Base-by-base conservation (phyloP, 2,888 invertebrate species). In the Lamellibrachia columna region DNA sequence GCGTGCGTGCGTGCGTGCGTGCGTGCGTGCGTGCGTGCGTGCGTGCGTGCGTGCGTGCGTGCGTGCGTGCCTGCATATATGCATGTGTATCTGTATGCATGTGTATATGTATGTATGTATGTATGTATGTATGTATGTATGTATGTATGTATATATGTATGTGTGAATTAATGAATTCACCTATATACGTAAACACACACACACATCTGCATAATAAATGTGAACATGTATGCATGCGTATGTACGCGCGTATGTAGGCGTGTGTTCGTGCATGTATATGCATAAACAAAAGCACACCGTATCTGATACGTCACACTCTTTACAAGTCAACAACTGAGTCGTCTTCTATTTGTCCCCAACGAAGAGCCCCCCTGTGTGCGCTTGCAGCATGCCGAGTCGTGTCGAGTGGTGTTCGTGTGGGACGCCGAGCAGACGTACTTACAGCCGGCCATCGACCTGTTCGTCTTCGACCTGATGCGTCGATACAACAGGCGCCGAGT, bases 371-470 rank as follows among this genome's bases (percentile, higher is more conserved):
- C n/a, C 75, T 75, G 40, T 15, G 52, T 15, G 9, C 11, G 4
- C 53, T 91, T 91, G 8, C 55, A 96, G 95, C 91, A 93, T 28
- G 95, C 96, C 9, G 92, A 93, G 52, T 91, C 93, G 3, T 92
- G 94, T 3, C 95, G 94, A 3, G 96, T 97, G 2, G 95, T 95
- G 9, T 94, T 97, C 1, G 94, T 97, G 93, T 96, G 97, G 52
- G 97, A 97, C 95, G 97, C 97, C 0, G 97, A 97, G 94, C 97
- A 96, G 94, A 97, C 96, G 1, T 96, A 97, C 92, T 95, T 97
- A 55, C 97, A 97, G 94, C 96, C 96, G 2, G 97, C 96, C 7
- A 96, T 97, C 92, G 96, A 96, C 58, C 94, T 96, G 3, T 93
- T 97, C 1, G 95, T 97, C 1, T 94, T 97, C 75, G 96, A 96